Evolutionary conservation across 2,113 vertebrate genomes (phyloP).

Genomic region (Platichthys flesus): DNA sequence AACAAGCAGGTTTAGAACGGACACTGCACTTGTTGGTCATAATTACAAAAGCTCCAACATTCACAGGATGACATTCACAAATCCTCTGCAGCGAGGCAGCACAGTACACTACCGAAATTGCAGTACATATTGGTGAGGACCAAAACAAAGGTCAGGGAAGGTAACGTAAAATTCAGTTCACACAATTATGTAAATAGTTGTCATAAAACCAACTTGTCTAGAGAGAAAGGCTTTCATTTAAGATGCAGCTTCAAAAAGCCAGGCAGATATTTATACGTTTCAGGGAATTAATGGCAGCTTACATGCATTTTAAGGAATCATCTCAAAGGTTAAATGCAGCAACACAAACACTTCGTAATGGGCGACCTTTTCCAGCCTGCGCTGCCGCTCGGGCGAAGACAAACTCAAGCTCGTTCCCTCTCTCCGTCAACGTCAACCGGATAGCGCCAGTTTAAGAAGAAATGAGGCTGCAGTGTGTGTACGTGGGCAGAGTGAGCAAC

Average conservation of each 20-base stretch:
- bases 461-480: conserved; percentile 25
- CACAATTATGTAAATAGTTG: background rate
- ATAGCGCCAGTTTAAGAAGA: conserved; percentile 30
- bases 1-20: no score
- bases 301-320: background rate
- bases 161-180: background rate
- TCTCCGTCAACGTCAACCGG: conserved; percentile 27
- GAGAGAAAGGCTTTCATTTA: background rate
- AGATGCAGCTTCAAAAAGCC: background rate
- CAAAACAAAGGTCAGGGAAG: background rate
- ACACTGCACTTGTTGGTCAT: conserved; percentile 6
- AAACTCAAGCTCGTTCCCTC: background rate
- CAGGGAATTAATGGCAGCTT: background rate
- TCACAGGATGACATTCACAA: conserved; percentile 8
- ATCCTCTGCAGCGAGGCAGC: conserved; percentile 1
- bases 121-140: background rate
- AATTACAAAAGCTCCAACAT: conserved; percentile 29
- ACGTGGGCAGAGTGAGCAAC: background rate
- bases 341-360: background rate
- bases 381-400: background rate
- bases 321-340: conserved; percentile 13
- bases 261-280: background rate
- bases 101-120: background rate
- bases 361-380: conserved; percentile 23
- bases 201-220: background rate